Base-by-base conservation (phyloP, 2,888 invertebrate genomes). In the Thymelicus acteon region DNA sequence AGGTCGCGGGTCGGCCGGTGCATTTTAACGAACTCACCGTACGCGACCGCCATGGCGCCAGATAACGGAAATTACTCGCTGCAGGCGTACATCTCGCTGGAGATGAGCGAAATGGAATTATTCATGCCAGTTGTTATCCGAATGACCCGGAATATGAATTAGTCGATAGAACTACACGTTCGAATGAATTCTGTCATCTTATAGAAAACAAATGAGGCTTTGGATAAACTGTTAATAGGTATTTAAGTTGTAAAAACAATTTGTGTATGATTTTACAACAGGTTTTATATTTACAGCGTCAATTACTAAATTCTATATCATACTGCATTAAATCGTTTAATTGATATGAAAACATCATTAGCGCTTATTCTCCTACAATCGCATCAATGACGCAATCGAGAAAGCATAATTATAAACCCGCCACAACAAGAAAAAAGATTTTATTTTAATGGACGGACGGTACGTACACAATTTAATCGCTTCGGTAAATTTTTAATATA, bases 61-160 rank as follows among this genome's bases (percentile, higher is more conserved):
- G 80, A 80, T 80, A 80, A 75, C 80, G 81, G 81, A 81, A 81
- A 81, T 81, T 77, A 78, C 79, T 75, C 72, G 77, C 79, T 75
- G 77, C 77, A 73, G 75, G 77, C 77, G 67, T 72, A 73, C 71
- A 67, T 67, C 64, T 71, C 60, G 65, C 65, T 57, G 13, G 66
- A 66, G 71, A 71, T 71, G 71, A 71, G 66, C 61, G 60, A 60
- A 71, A 65, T 71, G 70, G 65, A 71, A 71, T 71, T 71, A 71
- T 71, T 65, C 70, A 71, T 71, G 47, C 70, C 64, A 65, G 64
- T 71, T 60, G 70, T 65, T 65, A 65, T 71, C 60, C 70, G 70
- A 71, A 71, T 71, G 70, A 71, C 70, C 60, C 70, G 70, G 65
- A 64, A 71, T 71, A 65, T 65, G 70, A 70, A 70, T 70, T 70